These are phyloP conservation scores for Peromyscus polionotus DNA, from an alignment of 2,113 vertebrate species.

Conservation along the genomic window DNA sequence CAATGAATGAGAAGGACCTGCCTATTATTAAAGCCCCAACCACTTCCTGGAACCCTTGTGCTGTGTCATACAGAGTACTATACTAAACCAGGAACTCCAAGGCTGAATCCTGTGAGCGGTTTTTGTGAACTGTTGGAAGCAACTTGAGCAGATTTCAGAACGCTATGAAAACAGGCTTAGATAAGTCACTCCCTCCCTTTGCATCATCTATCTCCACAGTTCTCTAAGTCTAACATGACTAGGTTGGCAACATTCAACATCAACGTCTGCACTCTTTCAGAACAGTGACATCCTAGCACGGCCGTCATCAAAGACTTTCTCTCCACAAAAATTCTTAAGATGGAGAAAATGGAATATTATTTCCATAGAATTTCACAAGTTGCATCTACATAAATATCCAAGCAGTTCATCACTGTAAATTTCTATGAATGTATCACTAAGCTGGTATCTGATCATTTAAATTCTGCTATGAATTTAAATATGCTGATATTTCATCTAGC, in stretches of 20 bases:
- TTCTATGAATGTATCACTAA: neutral
- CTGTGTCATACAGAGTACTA: neutral
- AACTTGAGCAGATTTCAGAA: neutral
- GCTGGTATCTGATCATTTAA: neutral
- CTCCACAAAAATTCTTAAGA: neutral
- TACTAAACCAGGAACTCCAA: neutral
- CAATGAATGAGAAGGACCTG: neutral
- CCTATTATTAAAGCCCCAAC: neutral
- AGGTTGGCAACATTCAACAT: neutral
- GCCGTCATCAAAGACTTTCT: neutral
- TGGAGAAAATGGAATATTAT: neutral
- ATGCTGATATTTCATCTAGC: neutral
- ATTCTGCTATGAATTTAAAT: neutral
- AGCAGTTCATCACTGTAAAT: neutral
- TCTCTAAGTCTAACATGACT: neutral
- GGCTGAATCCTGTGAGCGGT: neutral
- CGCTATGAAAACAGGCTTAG: neutral
- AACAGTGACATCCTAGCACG: neutral
- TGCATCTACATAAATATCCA: neutral
- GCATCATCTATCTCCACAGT: neutral
- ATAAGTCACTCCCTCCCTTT: neutral
- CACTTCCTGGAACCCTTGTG: neutral
- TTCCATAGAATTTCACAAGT: neutral
- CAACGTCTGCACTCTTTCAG: neutral
- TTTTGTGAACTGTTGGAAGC: neutral